Conservation (phyloP, 2,113 vertebrate species). For the Catharus minimus region DNA sequence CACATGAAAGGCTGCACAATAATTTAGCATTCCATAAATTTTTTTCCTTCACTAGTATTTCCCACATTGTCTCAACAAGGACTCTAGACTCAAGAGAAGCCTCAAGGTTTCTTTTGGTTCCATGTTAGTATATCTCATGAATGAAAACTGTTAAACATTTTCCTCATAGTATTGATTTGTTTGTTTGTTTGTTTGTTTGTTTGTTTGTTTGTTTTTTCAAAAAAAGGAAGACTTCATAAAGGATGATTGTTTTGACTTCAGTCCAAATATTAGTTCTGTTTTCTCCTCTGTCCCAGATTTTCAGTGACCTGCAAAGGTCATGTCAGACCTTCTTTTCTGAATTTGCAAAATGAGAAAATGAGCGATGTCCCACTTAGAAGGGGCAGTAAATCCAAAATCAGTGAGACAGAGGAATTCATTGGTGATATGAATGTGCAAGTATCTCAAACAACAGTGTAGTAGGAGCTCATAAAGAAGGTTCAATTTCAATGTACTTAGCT, state of each 20-base stretch:
- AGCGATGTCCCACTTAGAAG: neutral
- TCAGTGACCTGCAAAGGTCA: neutral
- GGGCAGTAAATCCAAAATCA: neutral
- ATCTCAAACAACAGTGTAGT: neutral
- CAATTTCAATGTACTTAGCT: neutral
- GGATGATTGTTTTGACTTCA: neutral
- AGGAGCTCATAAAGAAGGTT: neutral
- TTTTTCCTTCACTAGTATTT: constrained; percentile 11
- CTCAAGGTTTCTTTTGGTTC: neutral
- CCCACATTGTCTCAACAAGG: neutral
- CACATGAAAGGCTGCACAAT: constrained; percentile 17
- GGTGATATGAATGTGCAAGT: neutral
- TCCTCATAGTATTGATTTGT: neutral
- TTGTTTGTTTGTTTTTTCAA: neutral
- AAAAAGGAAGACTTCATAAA: neutral
- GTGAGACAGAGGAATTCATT: neutral
- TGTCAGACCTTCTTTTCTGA: neutral
- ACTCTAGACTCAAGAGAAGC: neutral
- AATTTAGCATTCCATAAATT: neutral
- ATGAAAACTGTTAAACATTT: neutral
- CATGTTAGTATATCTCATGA: neutral
- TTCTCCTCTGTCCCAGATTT: neutral
- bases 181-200: neutral
- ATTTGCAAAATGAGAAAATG: neutral
- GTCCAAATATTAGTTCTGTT: neutral